Conservation (phyloP, 2,113 vertebrate species). For the Rhabdomys dilectus region DNA sequence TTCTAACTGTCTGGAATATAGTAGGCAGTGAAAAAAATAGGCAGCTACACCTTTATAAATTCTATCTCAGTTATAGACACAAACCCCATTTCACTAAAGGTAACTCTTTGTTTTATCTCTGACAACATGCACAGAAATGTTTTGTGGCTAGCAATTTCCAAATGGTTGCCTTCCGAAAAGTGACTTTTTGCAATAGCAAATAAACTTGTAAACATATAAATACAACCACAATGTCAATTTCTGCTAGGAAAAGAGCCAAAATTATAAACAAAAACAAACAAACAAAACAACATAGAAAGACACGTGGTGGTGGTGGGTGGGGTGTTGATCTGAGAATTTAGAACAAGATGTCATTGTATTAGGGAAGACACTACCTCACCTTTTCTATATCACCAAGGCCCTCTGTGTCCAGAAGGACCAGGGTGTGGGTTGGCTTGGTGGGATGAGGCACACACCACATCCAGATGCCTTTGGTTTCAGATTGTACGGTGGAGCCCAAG, state of each 20-base stretch:
- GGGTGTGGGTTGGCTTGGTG: slow-evolving; percentile 46
- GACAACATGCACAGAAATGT: neutral
- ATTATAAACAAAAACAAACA: neutral
- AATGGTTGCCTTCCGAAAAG: neutral
- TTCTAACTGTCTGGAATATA: neutral
- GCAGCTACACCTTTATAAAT: neutral
- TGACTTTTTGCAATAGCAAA: neutral
- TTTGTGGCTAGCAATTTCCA: neutral
- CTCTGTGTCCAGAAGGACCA: slow-evolving; percentile 84
- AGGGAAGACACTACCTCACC: slow-evolving; percentile 56
- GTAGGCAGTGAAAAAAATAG: neutral
- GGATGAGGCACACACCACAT: slow-evolving; percentile 84
- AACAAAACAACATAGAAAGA: neutral
- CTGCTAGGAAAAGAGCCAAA: neutral
- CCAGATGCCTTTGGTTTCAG: slow-evolving; percentile 86
- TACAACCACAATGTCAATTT: neutral
- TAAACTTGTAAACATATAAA: neutral
- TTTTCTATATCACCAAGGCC: slow-evolving; percentile 83
- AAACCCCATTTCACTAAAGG: neutral
- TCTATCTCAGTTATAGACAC: neutral
- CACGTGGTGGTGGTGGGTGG: neutral
- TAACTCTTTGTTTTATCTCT: neutral
- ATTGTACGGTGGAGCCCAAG: slow-evolving; percentile 75
- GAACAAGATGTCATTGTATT: neutral
- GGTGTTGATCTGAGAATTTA: neutral